Evolutionary conservation across 2,113 vertebrate species (phyloP).

Genomic region (Microtus oregoni): DNA sequence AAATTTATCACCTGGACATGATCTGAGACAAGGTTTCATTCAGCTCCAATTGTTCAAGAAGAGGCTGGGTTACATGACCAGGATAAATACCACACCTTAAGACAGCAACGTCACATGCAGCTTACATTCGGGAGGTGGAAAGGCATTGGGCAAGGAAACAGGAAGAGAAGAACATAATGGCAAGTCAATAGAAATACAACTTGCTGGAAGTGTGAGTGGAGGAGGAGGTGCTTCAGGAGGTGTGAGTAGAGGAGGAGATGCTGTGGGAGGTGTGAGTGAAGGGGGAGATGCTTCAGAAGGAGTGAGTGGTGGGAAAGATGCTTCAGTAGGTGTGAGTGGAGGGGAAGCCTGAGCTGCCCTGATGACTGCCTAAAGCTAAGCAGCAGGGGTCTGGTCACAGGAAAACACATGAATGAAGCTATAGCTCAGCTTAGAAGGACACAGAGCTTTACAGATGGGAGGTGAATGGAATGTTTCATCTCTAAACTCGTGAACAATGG

Average conservation of each 20-base stretch:
- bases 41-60: background rate
- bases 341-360: background rate
- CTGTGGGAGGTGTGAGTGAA: too few relatives aligned
- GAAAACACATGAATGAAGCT: background rate
- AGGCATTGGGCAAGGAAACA: background rate
- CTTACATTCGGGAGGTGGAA: background rate
- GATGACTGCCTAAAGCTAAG: background rate
- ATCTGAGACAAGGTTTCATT: background rate
- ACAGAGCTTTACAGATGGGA: background rate
- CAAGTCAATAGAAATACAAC: background rate
- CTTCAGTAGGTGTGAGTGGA: background rate
- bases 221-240: too few relatives aligned
- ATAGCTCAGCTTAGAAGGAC: background rate
- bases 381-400: too few relatives aligned
- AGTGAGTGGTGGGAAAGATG: background rate
- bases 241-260: background rate
- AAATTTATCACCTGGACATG: slow-evolving; percentile 65
- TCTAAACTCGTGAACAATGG: background rate
- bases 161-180: background rate
- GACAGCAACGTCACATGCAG: accelerated
- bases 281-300: too few relatives aligned
- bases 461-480: background rate
- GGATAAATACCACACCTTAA: background rate
- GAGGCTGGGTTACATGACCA: background rate
- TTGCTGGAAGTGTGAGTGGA: too few relatives aligned